A percentile compares a stretch with the other conserved stretches of the same genome.
These are phyloP conservation scores for Apocheima hispidaria DNA, from an alignment of 2,888 invertebrate species.

Conservation along the genomic window DNA sequence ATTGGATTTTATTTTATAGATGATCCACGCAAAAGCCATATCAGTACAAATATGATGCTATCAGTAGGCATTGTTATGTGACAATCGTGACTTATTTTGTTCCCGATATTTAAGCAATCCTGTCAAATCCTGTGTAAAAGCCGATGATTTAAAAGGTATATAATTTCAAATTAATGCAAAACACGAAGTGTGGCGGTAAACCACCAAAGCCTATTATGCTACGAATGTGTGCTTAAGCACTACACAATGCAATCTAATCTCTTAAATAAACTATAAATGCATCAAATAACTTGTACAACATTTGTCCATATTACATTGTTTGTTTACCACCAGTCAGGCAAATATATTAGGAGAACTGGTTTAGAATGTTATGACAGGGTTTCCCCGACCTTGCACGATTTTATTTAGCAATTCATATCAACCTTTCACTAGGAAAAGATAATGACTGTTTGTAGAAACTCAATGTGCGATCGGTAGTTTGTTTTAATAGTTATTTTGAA, in stretches of 20 bases:
- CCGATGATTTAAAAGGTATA: neutral
- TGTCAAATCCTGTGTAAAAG: constrained; percentile 2
- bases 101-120: neutral
- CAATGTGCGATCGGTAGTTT: constrained; percentile 9
- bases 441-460: constrained; percentile 1
- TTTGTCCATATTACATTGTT: constrained; percentile 18
- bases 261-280: constrained; percentile 19
- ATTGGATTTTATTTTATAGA: too few species aligned
- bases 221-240: neutral
- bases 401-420: constrained; percentile 22
- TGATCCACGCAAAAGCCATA: too few species aligned
- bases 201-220: neutral
- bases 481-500: constrained; percentile 11
- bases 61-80: neutral
- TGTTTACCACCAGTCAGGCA: constrained; percentile 21
- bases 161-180: constrained; percentile 1
- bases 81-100: neutral
- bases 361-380: constrained; percentile 31
- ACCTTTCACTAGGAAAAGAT: constrained; percentile 9
- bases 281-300: constrained; percentile 16
- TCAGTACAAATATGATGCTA: neutral
- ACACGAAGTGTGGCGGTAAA: neutral
- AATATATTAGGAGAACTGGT: constrained; percentile 24
- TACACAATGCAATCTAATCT: constrained; percentile 7
- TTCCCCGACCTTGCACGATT: constrained; percentile 32